Percentiles rank a stretch among this genome's conserved stretches.
These are phyloP conservation scores for Bradypodion pumilum DNA, from an alignment of 2,797 vertebrate genomes.

Conservation along the genomic window DNA sequence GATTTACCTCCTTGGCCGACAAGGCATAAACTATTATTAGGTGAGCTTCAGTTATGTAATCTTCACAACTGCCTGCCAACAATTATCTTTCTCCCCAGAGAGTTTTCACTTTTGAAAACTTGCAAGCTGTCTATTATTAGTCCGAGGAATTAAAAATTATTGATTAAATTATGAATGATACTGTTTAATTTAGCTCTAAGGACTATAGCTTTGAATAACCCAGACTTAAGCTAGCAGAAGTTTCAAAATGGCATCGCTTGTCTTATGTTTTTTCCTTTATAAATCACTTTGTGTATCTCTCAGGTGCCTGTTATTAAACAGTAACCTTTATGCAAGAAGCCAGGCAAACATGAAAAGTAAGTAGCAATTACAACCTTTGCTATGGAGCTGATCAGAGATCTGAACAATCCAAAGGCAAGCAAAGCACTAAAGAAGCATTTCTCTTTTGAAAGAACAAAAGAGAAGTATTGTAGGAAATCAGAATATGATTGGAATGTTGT, in stretches of 20 bases:
- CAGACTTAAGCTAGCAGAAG: neutral
- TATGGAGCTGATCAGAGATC: neutral
- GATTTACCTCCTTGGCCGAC: too few relatives aligned
- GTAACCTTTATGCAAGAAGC: neutral
- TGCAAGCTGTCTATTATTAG: slow-evolving; percentile 32
- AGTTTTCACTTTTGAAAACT: slow-evolving; percentile 35
- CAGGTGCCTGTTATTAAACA: neutral
- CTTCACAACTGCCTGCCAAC: slow-evolving; percentile 29
- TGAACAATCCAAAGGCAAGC: neutral
- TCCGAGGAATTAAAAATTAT: neutral
- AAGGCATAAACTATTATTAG: neutral
- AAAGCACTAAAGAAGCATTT: neutral
- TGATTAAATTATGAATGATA: neutral
- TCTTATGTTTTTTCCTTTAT: neutral
- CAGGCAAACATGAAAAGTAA: neutral
- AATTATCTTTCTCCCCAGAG: neutral
- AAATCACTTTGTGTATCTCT: neutral
- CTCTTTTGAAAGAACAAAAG: neutral
- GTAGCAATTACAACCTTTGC: neutral
- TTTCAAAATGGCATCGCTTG: slow-evolving; percentile 3
- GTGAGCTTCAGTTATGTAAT: slow-evolving; percentile 1
- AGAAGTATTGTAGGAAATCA: neutral
- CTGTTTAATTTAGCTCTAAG: neutral
- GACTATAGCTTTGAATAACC: neutral
- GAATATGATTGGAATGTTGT: neutral